These are phyloP conservation scores for Chinchilla lanigera DNA, from an alignment of 2,113 vertebrate species.

Conservation along the genomic window DNA sequence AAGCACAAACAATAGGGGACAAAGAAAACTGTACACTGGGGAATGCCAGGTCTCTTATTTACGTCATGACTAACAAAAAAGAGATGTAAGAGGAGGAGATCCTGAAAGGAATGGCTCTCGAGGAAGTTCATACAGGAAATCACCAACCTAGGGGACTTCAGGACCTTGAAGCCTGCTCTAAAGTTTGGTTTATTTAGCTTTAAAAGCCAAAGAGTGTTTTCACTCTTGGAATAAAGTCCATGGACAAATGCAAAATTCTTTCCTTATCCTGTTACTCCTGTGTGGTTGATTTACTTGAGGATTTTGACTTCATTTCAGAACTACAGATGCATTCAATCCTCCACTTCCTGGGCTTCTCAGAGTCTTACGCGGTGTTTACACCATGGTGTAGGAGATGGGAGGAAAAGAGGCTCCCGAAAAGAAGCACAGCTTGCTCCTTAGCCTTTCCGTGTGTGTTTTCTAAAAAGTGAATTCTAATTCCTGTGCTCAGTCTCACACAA, in stretches of 20 bases:
- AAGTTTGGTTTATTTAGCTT: conserved; percentile 50
- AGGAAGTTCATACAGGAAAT: conserved; percentile 63
- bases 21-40: conserved; percentile 69
- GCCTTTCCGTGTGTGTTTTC: background rate
- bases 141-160: background rate
- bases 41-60: conserved; percentile 75
- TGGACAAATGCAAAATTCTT: background rate
- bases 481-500: background rate
- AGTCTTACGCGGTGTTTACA: background rate
- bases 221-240: background rate
- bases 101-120: conserved; percentile 32
- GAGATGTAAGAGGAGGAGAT: conserved; percentile 48
- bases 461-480: conserved; percentile 18
- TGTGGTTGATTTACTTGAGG: background rate
- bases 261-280: background rate
- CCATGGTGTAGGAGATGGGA: background rate
- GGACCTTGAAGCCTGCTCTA: background rate
- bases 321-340: background rate
- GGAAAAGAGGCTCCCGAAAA: background rate
- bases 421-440: background rate
- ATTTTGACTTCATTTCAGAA: background rate
- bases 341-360: background rate
- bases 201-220: background rate
- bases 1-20: conserved; percentile 71
- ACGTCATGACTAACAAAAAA: conserved; percentile 49